A percentile compares a stretch with the other conserved stretches of the same genome.
phyloP scores from a whole-genome alignment of 2,113 vertebrate species.

The Labrus mixtus region DNA sequence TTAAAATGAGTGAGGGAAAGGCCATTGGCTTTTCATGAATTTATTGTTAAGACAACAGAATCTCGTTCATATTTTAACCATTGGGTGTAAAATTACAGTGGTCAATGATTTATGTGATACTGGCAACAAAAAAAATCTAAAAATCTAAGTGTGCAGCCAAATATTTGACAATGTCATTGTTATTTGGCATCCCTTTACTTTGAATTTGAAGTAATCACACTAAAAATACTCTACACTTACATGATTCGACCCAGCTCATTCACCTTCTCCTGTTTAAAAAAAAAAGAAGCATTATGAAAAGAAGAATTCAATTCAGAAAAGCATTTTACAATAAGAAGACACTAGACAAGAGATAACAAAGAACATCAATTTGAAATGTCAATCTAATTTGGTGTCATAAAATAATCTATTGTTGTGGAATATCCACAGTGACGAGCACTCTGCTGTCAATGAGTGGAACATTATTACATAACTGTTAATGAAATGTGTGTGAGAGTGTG shows the following conservation, averaged over 20 bases:
- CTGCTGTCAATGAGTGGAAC: slow-evolving; percentile 52
- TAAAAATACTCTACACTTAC: slow-evolving; percentile 70
- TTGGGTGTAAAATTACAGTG: neutral
- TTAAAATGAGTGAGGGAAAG: too few relatives aligned
- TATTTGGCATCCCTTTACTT: too few relatives aligned
- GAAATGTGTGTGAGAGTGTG: slow-evolving; percentile 17
- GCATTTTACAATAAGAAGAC: neutral
- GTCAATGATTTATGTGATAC: neutral
- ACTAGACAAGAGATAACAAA: neutral
- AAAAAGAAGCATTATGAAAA: slow-evolving; percentile 1
- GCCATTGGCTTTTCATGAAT: too few relatives aligned
- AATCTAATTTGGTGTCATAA: slow-evolving; percentile 38
- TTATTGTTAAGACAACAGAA: too few relatives aligned
- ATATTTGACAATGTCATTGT: too few relatives aligned
- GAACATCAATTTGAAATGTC: neutral
- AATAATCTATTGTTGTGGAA: slow-evolving; percentile 39
- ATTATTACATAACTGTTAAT: slow-evolving; percentile 56
- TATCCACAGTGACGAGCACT: slow-evolving; percentile 1
- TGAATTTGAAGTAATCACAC: neutral
- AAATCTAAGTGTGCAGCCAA: neutral
- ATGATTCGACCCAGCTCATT: slow-evolving; percentile 70
- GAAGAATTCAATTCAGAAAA: neutral
- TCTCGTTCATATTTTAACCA: neutral
- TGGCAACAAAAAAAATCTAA: neutral
- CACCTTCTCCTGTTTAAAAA: slow-evolving; percentile 66